Conservation (phyloP, 2,888 invertebrate genomes). For the Tribolium freemani region DNA sequence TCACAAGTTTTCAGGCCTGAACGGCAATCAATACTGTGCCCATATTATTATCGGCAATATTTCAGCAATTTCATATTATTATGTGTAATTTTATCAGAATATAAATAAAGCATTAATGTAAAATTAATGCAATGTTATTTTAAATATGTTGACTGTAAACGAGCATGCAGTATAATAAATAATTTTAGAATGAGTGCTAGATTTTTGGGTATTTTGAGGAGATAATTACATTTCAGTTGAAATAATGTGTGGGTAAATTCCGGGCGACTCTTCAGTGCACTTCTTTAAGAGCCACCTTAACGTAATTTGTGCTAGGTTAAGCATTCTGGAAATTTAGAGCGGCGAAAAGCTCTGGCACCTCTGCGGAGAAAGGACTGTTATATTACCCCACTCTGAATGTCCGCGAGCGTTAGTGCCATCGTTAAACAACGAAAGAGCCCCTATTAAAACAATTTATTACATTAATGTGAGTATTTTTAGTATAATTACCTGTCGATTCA, state of each 20-base stretch:
- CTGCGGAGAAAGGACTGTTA: neutral
- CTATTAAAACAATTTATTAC: constrained; percentile 1
- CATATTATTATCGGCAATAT: neutral
- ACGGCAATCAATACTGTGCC: neutral
- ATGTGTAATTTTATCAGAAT: neutral
- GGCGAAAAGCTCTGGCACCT: neutral
- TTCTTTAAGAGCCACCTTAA: constrained; percentile 1
- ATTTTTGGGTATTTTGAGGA: neutral
- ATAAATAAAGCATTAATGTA: neutral
- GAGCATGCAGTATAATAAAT: neutral
- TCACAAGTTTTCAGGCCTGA: neutral
- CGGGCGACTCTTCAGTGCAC: neutral
- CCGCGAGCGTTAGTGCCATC: neutral
- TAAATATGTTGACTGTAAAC: neutral
- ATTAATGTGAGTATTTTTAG: neutral
- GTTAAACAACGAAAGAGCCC: neutral
- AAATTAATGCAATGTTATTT: neutral
- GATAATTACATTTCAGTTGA: neutral
- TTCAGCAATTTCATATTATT: neutral
- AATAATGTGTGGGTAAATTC: constrained; percentile 3
- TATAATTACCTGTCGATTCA: neutral
- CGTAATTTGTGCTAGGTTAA: constrained; percentile 1
- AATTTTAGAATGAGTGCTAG: neutral
- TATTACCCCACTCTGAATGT: constrained; percentile 1
- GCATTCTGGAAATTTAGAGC: neutral